phyloP scores from a whole-genome alignment of 35 echinoderm and acorn worm genomes.

The Lytechinus variegatus region DNA sequence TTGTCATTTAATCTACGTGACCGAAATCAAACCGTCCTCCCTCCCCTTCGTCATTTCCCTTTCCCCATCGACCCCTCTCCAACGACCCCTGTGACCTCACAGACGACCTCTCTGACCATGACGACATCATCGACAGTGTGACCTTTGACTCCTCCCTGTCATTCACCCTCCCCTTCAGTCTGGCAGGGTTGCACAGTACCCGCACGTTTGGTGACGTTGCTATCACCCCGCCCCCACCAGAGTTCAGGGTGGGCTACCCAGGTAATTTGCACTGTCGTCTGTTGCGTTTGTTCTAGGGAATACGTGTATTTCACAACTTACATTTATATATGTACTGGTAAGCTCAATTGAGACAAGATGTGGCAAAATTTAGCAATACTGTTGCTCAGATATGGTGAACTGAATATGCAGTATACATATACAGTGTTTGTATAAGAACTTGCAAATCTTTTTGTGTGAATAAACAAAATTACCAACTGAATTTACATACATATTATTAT shows the following conservation, averaged over 20 bases:
- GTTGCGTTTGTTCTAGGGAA: not conserved
- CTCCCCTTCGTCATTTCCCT: not conserved
- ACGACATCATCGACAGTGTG: conserved; percentile 44
- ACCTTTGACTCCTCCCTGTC: conserved; percentile 63
- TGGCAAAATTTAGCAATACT: too few species aligned
- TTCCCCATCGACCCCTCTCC: not conserved
- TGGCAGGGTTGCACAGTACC: not conserved
- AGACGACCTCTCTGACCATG: conserved; percentile 21
- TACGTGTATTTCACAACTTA: too few species aligned
- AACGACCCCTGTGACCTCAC: not conserved
- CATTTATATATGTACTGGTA: too few species aligned
- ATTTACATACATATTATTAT: too few species aligned
- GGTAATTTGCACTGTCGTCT: conserved; percentile 45
- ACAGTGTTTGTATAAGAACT: too few species aligned
- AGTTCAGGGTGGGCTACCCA: conserved; percentile 57
- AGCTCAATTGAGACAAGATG: too few species aligned
- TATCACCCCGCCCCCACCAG: conserved; percentile 58
- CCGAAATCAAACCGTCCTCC: not conserved
- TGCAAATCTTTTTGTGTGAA: too few species aligned
- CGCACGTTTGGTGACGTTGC: conserved; percentile 19
- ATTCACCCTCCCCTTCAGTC: conserved; percentile 51
- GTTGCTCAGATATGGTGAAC: too few species aligned
- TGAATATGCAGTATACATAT: too few species aligned
- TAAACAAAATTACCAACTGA: too few species aligned
- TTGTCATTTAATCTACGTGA: too few species aligned